phyloP scores from a whole-genome alignment of 2,797 vertebrate genomes.

The Helarctos malayanus region DNA sequence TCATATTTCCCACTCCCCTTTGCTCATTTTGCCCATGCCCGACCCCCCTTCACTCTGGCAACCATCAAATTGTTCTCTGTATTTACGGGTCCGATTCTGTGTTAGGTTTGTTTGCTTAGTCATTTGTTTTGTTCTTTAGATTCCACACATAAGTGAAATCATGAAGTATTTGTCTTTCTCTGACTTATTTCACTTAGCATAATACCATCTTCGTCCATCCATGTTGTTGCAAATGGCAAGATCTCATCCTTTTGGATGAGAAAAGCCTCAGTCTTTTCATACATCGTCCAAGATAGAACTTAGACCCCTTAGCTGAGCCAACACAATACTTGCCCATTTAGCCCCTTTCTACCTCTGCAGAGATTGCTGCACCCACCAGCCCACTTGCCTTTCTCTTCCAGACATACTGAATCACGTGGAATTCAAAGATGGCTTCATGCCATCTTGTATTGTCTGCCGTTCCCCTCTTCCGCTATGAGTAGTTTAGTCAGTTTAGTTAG shows the following conservation, averaged over 20 bases:
- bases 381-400: background rate
- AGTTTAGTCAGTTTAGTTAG: background rate
- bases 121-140: background rate
- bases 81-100: background rate
- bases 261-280: background rate
- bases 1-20: background rate
- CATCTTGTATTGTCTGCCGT: accelerated
- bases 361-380: background rate
- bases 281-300: background rate
- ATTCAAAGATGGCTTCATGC: background rate
- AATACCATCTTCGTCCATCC: background rate
- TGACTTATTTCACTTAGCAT: background rate
- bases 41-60: background rate
- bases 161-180: background rate
- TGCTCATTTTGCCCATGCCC: background rate
- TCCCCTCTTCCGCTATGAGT: background rate
- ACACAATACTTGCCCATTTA: background rate
- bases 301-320: background rate
- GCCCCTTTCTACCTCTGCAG: background rate
- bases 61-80: background rate
- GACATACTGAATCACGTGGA: background rate
- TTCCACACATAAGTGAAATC: background rate
- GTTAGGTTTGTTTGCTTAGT: background rate
- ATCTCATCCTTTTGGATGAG: background rate
- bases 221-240: background rate